Conservation (phyloP, 2,113 vertebrate genomes). For the Cavia porcellus region DNA sequence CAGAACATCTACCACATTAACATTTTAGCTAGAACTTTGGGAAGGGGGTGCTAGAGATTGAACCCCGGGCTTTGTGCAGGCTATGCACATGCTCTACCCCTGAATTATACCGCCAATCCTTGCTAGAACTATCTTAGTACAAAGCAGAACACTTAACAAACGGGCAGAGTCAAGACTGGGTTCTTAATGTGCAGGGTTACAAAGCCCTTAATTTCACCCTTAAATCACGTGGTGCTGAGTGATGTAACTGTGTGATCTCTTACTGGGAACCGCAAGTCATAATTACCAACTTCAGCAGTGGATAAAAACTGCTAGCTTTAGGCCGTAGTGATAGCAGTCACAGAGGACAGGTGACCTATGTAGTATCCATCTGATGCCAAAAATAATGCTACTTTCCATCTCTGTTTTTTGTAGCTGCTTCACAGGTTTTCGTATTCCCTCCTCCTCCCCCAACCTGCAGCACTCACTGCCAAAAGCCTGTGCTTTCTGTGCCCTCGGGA, state of each 20-base stretch:
- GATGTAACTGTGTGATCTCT: not conserved
- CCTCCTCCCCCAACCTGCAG: not conserved
- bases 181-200: not conserved
- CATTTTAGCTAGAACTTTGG: not conserved
- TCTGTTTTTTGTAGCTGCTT: not conserved
- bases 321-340: not conserved
- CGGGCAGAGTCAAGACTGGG: not conserved
- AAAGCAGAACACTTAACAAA: slow-evolving; percentile 32
- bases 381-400: not conserved
- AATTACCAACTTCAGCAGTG: not conserved
- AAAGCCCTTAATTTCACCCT: slow-evolving; percentile 11
- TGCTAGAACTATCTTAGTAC: not conserved
- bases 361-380: not conserved
- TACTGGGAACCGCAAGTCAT: not conserved
- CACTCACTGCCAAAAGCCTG: slow-evolving; percentile 28
- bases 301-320: not conserved
- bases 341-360: not conserved
- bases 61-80: not conserved
- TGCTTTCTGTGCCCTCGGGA: not conserved
- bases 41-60: not conserved
- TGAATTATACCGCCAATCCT: not conserved
- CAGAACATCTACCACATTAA: not conserved
- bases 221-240: not conserved
- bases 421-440: not conserved
- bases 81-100: not conserved